These are phyloP conservation scores for rat (Rattus norvegicus) DNA, from an alignment of 2,113 vertebrate species.

Conservation along the genomic window GRCr8 NC_086031.1:46750001-46750500, in stretches of 20 bases:
- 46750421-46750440: no score
- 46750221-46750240: not conserved
- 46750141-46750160: not conserved
- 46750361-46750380: not conserved
- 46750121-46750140: not conserved
- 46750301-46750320: not conserved
- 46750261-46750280: not conserved
- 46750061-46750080: no score
- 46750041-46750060: no score
- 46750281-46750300: fast-evolving
- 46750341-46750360: not conserved
- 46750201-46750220: not conserved
- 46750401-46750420: not conserved
- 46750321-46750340: not conserved
- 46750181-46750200: not conserved
- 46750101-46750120: not conserved
- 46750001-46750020: no score
- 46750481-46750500: not conserved
- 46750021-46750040: no score
- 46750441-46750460: no score
- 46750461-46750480: not conserved
- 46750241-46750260: no score
- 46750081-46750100: no score
- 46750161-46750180: not conserved
- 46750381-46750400: not conserved